Evolutionary conservation across 2,113 vertebrate genomes (phyloP).

Genomic region (Pedetes capensis): DNA sequence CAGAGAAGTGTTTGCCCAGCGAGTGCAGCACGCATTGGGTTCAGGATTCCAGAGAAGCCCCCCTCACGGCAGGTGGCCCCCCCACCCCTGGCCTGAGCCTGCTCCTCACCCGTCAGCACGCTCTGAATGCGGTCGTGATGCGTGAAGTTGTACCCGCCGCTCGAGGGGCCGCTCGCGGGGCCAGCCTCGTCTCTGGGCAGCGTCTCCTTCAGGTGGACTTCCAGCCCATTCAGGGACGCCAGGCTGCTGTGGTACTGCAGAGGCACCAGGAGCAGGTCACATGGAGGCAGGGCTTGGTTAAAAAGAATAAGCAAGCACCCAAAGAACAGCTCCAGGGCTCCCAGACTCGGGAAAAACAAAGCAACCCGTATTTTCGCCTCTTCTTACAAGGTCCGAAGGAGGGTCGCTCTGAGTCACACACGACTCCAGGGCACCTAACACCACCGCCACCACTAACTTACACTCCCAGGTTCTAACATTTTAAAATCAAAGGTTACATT

Average conservation of each 20-base stretch:
- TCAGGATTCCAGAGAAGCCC: no score
- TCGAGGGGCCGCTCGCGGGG: slow-evolving; percentile 63
- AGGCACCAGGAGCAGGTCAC: accelerated
- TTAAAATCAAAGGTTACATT: neutral
- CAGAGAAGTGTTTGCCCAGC: neutral
- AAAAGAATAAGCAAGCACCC: neutral
- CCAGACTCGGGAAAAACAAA: neutral
- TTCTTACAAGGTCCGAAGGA: neutral
- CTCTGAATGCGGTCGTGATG: slow-evolving; percentile 93
- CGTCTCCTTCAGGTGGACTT: slow-evolving; percentile 93
- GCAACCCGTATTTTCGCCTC: neutral
- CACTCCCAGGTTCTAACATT: neutral
- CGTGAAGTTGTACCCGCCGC: slow-evolving; percentile 87
- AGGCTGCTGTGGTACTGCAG: slow-evolving; percentile 94
- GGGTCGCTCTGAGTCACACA: no score
- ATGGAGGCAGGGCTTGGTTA: accelerated
- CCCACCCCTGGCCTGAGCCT: accelerated
- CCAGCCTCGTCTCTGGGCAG: slow-evolving; percentile 68
- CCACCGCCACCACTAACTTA: no score
- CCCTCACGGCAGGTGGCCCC: no score
- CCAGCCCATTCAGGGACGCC: slow-evolving; percentile 95
- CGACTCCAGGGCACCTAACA: no score
- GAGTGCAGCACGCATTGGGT: no score
- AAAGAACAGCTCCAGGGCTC: accelerated
- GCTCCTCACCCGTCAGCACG: slow-evolving; percentile 86